These are phyloP conservation scores for Drosophila gunungcola DNA, from an alignment of 1,140 invertebrate species.

Conservation along the genomic window DNA sequence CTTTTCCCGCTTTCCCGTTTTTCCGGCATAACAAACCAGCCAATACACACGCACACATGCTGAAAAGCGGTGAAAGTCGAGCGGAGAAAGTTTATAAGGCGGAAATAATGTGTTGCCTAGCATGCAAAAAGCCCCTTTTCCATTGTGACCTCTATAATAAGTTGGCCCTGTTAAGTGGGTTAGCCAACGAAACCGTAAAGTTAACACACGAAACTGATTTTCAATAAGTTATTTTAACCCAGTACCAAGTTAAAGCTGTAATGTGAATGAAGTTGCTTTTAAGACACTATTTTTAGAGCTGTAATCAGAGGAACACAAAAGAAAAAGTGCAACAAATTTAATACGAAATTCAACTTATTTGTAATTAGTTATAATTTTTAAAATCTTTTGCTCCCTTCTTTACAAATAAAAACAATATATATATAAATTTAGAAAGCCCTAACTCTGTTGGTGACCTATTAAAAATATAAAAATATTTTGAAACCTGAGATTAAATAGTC, in stretches of 20 bases:
- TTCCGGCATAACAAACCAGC: background rate
- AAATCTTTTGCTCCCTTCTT: no score
- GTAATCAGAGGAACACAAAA: background rate
- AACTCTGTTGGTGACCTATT: no score
- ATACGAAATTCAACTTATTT: no score
- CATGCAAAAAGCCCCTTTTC: conserved; percentile 55
- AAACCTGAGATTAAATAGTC: no score
- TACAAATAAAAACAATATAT: background rate
- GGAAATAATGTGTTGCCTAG: conserved; percentile 75
- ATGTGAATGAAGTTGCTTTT: background rate
- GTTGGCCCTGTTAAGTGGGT: conserved; percentile 41
- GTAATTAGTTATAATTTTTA: background rate
- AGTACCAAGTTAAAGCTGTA: background rate
- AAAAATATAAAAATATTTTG: no score
- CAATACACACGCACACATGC: conserved; percentile 22
- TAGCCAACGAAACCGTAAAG: conserved; percentile 25
- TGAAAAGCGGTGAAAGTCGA: conserved; percentile 60
- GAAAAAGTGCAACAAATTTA: background rate
- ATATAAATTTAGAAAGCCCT: no score
- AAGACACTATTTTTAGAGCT: background rate
- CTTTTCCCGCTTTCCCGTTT: conserved; percentile 6
- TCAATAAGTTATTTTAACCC: conserved; percentile 15
- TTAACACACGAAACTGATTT: conserved; percentile 19
- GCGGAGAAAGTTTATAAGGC: conserved; percentile 71
- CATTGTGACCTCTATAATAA: conserved; percentile 55